Percentiles rank a stretch among this genome's conserved stretches.
Evolutionary conservation across 2,797 vertebrate genomes (phyloP).

Genomic region (Pseudochirops cupreus): DNA sequence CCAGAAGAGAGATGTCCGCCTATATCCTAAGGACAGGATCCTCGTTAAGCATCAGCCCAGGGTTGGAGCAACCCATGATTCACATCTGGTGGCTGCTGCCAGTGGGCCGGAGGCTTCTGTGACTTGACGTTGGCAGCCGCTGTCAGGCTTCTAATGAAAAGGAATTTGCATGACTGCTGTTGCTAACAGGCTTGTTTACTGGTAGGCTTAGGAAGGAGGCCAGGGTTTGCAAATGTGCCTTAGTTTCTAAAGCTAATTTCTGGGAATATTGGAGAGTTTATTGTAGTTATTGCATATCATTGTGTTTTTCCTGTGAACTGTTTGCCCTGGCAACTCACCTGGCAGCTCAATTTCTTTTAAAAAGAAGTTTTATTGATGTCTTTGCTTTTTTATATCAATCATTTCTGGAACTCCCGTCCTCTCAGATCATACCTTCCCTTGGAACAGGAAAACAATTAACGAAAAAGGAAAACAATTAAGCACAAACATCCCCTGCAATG

Average conservation of each 20-base stretch:
- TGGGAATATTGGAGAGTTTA: neutral
- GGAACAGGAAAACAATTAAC: neutral
- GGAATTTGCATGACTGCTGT: neutral
- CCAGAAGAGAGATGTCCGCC: neutral
- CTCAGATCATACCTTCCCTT: neutral
- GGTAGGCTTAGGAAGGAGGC: neutral
- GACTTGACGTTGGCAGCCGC: neutral
- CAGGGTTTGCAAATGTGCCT: neutral
- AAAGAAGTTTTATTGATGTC: neutral
- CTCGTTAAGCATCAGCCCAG: neutral
- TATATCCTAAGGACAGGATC: neutral
- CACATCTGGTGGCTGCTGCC: neutral
- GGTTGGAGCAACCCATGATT: neutral
- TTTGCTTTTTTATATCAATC: neutral
- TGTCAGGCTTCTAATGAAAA: neutral
- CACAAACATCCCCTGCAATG: neutral
- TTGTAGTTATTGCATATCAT: neutral
- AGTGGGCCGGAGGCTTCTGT: neutral
- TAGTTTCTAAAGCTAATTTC: neutral
- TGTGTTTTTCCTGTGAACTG: neutral
- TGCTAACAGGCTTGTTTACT: slow-evolving; percentile 10
- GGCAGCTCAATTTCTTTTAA: neutral
- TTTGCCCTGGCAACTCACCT: neutral
- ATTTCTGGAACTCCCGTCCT: neutral
- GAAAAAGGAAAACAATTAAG: neutral